Base-by-base conservation (phyloP, 2,113 vertebrate genomes). In the Apodemus sylvaticus region DNA sequence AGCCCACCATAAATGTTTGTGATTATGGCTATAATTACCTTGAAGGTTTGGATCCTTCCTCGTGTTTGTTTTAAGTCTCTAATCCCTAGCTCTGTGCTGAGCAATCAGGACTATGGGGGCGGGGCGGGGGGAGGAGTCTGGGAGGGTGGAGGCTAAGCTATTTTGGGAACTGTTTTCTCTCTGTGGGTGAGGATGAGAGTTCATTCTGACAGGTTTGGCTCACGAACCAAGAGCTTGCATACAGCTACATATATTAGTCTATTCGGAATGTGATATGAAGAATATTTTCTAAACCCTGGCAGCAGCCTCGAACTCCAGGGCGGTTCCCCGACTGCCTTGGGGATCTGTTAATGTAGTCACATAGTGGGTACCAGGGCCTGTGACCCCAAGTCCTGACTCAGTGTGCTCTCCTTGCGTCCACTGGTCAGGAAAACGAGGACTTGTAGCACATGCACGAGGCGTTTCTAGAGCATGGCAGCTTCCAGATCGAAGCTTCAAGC, bases 121-220 rank as follows among this genome's bases (percentile, higher is more conserved):
- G 20, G 60, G 60, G 60, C 2, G 66, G 86, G 77, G 90, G 26
- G 85, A 60, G 88, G 24, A 92, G 94, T 96, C 85, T 77, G 31
- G 90, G 91, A 90, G 91, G 95, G 89, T 89, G 51, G 92, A 96
- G 42, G 86, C 92, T 82, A 24, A 95, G 48, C 34, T 85, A 90
- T 95, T 97, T 95, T 73, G 81, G 85, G 66, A 97, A 90, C 79
- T 92, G 68, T 89, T 90, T 97, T 98, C 96, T 88, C 70, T 94
- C 55, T 48, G 22, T 92, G 94, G 76, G 68, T 94, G 76, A 94
- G 34, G 90, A 94, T 92, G 90, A 86, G 90, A 20, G 68, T 92
- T 86, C 31, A 88, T 31, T 92, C 82, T 94, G 96, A 96, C 79
- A 96, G 86, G 70, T 66, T 94, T 97, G 96, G 90, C 95, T 97